phyloP scores from a whole-genome alignment of 2,113 vertebrate genomes.

The Plecotus auritus region DNA sequence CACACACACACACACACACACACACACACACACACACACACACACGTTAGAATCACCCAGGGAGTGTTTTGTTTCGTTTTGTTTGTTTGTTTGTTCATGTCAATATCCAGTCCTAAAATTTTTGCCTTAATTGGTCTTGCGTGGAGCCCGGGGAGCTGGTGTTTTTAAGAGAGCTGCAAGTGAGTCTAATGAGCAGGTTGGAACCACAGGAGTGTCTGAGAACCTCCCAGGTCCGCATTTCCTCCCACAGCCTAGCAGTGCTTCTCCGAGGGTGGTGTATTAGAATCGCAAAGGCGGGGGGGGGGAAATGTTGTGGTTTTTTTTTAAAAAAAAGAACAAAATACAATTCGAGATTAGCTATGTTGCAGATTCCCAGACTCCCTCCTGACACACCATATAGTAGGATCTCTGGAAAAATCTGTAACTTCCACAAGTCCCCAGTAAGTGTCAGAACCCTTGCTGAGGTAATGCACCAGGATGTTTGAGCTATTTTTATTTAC shows the following conservation, averaged over 20 bases:
- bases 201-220: neutral
- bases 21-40: neutral
- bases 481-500: neutral
- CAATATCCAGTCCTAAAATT: neutral
- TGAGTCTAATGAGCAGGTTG: neutral
- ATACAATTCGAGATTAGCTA: neutral
- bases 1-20: neutral
- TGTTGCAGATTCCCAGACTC: neutral
- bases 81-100: slow-evolving; percentile 7
- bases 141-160: neutral
- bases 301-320: too few relatives aligned
- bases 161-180: neutral
- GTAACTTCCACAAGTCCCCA: neutral
- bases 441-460: neutral
- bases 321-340: neutral
- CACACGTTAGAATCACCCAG: neutral
- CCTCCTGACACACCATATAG: neutral
- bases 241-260: neutral
- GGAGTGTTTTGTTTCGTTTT: neutral
- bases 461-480: neutral
- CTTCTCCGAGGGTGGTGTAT: neutral
- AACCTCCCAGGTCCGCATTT: neutral
- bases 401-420: neutral
- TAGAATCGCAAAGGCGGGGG: neutral
- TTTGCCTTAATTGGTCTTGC: neutral